Base-by-base conservation (phyloP, 2,888 invertebrate species). In the Leptopilina drosophilae region DNA sequence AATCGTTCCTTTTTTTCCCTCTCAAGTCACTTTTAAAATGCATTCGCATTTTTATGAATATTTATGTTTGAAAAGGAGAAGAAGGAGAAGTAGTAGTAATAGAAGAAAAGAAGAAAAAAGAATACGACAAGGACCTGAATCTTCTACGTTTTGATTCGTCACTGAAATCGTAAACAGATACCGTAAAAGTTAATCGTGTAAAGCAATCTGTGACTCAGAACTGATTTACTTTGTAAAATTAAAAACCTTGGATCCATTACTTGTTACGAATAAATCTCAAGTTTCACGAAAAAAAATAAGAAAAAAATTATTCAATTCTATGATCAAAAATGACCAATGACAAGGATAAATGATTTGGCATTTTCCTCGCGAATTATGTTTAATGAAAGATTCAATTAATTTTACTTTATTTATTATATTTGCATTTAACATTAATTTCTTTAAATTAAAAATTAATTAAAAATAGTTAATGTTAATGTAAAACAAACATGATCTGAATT, bases 121-220 rank as follows among this genome's bases (percentile, higher is more conserved):
- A 62, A 20, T 20, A 15, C 20, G 49, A 49, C 49, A 49, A 49
- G 49, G 12, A 49, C 49, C 62, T 62, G 15, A 62, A 62, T 62
- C 40, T 64, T 64, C 40, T 26, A 33, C 12, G 33, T 20, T 33
- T 33, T 40, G 40, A 14, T 64, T 64, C 64, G 64, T 64, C 64
- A 64, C 33, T 64, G 5, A 64, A 64, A 64, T 33, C 26, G 33
- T 64, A 40, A 33, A 64, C 26, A 64, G 40, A 33, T 33, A 40
- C 15, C 15, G 66, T 66, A 66, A 66, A 66, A 66, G 42, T 46
- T 15, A 66, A 66, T 66, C 46, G 46, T 42, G 42, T 66, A 66
- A 15, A 40, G 11, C 42, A 11, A 64, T 64, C 64, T 64, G 9
- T 64, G 64, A 64, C 64, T 64, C 64, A 64, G 26, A 64, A 64